Conservation (phyloP, 2,113 vertebrate genomes). For the Cynopterus brachyotis region DNA sequence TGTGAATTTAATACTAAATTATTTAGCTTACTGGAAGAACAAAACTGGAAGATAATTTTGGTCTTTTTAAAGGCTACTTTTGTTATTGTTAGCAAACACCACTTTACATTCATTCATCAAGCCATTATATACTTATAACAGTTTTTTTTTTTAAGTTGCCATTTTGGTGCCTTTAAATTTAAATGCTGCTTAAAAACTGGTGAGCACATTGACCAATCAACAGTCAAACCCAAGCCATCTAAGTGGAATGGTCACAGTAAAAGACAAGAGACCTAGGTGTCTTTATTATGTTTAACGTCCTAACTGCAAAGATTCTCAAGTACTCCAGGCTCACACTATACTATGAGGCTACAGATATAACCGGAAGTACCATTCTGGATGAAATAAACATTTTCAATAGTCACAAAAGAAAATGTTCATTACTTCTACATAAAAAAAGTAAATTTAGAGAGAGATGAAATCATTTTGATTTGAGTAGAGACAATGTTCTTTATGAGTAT, state of each 20-base stretch:
- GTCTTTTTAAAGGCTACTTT: not conserved
- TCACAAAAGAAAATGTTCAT: not conserved
- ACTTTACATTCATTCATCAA: not conserved
- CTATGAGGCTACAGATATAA: not conserved
- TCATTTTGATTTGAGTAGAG: not conserved
- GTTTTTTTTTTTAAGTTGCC: not conserved
- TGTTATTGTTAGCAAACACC: not conserved
- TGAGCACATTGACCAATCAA: not conserved
- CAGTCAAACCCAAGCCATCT: not conserved
- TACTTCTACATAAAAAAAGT: not conserved
- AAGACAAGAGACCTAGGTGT: not conserved
- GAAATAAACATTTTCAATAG: not conserved
- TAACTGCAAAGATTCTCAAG: not conserved
- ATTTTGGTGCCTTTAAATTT: not conserved
- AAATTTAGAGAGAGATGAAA: not conserved
- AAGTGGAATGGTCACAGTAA: not conserved
- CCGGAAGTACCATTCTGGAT: not conserved
- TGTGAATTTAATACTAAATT: not conserved
- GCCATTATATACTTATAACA: not conserved
- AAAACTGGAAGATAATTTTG: not conserved
- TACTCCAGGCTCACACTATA: not conserved
- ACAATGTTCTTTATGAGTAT: not conserved
- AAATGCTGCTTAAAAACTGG: not conserved
- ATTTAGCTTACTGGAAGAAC: not conserved
- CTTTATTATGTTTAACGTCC: not conserved